phyloP scores from a whole-genome alignment of 2,113 vertebrate genomes.

The Rynchops niger region DNA sequence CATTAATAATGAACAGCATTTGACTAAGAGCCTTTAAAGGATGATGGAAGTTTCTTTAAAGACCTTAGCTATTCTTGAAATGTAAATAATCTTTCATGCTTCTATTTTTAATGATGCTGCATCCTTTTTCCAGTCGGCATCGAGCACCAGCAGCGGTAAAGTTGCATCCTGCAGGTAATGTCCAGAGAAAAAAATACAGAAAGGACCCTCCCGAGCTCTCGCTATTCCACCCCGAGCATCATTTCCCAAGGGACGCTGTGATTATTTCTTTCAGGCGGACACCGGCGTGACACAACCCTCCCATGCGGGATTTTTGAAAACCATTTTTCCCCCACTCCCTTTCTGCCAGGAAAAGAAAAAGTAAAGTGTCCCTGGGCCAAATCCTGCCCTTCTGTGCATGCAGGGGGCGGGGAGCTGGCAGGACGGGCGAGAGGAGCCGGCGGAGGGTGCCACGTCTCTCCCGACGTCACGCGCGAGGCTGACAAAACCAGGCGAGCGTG shows the following conservation, averaged over 20 bases:
- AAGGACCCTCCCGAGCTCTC: rapidly evolving
- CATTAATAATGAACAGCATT: conserved; percentile 77
- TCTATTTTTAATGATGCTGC: conserved; percentile 69
- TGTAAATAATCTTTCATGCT: conserved; percentile 70
- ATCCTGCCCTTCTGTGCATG: rapidly evolving
- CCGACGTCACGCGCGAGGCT: rapidly evolving
- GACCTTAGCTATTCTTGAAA: conserved; percentile 68
- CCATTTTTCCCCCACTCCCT: neutral
- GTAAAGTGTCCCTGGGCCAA: neutral
- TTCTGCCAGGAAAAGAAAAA: neutral
- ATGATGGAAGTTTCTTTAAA: conserved; percentile 54
- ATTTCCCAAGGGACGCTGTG: neutral
- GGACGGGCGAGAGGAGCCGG: rapidly evolving
- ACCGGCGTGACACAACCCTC: rapidly evolving
- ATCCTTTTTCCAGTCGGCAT: neutral
- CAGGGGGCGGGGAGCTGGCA: rapidly evolving
- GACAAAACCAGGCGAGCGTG: rapidly evolving
- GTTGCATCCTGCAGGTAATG: neutral
- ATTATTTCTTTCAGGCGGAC: neutral
- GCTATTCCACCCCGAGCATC: neutral
- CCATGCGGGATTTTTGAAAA: neutral
- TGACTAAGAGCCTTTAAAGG: conserved; percentile 57
- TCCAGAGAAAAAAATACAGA: neutral
- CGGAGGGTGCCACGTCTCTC: rapidly evolving
- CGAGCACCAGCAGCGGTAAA: neutral